Base-by-base conservation (phyloP, 2,888 invertebrate species). In the Elegia similella region DNA sequence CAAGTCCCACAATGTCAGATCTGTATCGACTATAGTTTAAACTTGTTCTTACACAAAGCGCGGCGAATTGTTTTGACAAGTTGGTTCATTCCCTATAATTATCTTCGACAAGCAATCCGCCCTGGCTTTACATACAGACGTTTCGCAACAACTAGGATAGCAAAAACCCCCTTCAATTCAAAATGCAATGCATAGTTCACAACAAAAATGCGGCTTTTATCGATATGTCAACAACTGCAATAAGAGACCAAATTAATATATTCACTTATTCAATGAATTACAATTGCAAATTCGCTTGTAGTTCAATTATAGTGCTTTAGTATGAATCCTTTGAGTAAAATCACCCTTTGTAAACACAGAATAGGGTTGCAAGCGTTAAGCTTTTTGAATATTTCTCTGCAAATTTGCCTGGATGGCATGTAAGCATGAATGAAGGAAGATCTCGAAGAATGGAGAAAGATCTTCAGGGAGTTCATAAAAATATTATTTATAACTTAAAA, bases 331-430 rank as follows among this genome's bases (percentile, higher is more conserved):
- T 82, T 77, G 76, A 68, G 60, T 60, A 68, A 75, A 74, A 74
- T 75, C 80, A 34, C 34, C 73, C 67, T 68, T 65, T 72, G 70
- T 76, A 82, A 86, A 85, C 75, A 80, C 32, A 10, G 2, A 17
- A 6, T 34, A 50, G 50, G 50, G 50, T 17, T 50, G 50, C n/a
- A 16, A 48, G 23, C 5, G 5, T 3, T 3, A 2, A 23, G 12
- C 6, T 10, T 42, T 42, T 42, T 13, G n/a, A 42, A n/a, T n/a
- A n/a, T n/a, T n/a, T n/a, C n/a, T n/a, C n/a, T n/a, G n/a, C n/a
- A n/a, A n/a, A n/a, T n/a, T n/a, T n/a, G n/a, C n/a, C n/a, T n/a
- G n/a, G n/a, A n/a, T n/a, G n/a, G n/a, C n/a, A n/a, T n/a, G n/a
- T n/a, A n/a, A n/a, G n/a, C n/a, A n/a, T n/a, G n/a, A n/a, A n/a